Evolutionary conservation across 2,888 invertebrate genomes (phyloP), one percentile per base, ranked within the genome.

Genomic region (Synergus umbraculus): DNA sequence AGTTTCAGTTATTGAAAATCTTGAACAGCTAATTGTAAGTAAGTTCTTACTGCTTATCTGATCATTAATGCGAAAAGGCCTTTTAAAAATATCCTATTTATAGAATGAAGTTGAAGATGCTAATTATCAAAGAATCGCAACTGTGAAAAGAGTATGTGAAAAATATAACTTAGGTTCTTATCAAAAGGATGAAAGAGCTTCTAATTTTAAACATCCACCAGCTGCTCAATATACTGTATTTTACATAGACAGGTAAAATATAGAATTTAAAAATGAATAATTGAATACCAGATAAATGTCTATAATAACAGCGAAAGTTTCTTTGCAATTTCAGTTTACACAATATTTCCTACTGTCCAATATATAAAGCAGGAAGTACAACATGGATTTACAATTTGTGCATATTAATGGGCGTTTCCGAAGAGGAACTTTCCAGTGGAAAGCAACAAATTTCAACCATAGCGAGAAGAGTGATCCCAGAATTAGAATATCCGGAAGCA

Each of bases 311-410:
- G 37, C 4, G 5, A 37, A 37, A 37, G 4, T 37, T 37, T 37
- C 37, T 37, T 37, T 37, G 5, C 37, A 37, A 37, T 37, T 82
- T 8, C 83, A 93, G 93, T 82, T 83, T 85, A 8, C 90, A 92
- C 84, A 90, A 91, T 77, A 78, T 93, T 77, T 92, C 93, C 0
- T 93, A 92, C 88, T 93, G 93, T 83, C 93, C 93, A 5, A 89
- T 93, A 41, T 93, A 93, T 87, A 93, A 93, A 88, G 92, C 93
- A 15, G 93, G 92, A 8, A 93, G 92, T 9, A 92, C 93, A 8
- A 92, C 93, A 8, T 93, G 93, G 93, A 89, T 93, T 2, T 91
- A 92, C 85, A 92, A 93, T 86, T 89, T 93, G 83, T 91, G 92
- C 80, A 83, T 91, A n/a, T 86, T 93, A 54, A 92, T 90, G 81